A percentile compares a stretch with the other conserved stretches of the same genome.
Evolutionary conservation across 2,797 vertebrate species (phyloP).

Genomic region (Taeniopygia guttata): DNA sequence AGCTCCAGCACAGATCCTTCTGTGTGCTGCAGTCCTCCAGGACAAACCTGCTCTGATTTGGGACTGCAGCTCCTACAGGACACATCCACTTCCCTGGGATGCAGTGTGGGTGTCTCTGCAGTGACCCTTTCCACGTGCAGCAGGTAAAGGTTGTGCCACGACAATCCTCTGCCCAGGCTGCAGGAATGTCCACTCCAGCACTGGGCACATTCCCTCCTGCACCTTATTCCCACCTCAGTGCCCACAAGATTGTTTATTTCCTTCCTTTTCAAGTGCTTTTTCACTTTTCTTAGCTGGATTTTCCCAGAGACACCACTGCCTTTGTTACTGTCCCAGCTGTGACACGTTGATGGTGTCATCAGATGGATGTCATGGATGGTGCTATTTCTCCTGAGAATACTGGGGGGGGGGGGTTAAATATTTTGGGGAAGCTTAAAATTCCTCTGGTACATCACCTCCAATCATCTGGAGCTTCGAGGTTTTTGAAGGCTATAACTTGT

Average conservation of each 20-base stretch:
- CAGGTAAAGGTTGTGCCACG: rapidly evolving
- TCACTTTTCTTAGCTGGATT: rapidly evolving
- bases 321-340: neutral
- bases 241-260: neutral
- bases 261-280: rapidly evolving
- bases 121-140: rapidly evolving
- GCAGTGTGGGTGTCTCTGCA: rapidly evolving
- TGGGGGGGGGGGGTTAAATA: rapidly evolving
- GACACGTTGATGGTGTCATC: rapidly evolving
- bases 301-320: neutral
- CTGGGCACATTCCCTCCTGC: neutral
- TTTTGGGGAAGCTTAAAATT: neutral
- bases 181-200: rapidly evolving
- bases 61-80: neutral
- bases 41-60: too few relatives aligned
- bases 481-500: neutral
- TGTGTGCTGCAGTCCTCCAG: rapidly evolving
- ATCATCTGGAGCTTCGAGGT: neutral
- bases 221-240: neutral
- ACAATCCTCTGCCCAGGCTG: neutral
- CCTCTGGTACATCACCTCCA: rapidly evolving
- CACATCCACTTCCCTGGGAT: rapidly evolving
- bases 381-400: neutral
- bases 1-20: rapidly evolving
- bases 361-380: neutral